Conservation (phyloP, 2,888 invertebrate genomes). For the Tubulanus polymorphus region DNA sequence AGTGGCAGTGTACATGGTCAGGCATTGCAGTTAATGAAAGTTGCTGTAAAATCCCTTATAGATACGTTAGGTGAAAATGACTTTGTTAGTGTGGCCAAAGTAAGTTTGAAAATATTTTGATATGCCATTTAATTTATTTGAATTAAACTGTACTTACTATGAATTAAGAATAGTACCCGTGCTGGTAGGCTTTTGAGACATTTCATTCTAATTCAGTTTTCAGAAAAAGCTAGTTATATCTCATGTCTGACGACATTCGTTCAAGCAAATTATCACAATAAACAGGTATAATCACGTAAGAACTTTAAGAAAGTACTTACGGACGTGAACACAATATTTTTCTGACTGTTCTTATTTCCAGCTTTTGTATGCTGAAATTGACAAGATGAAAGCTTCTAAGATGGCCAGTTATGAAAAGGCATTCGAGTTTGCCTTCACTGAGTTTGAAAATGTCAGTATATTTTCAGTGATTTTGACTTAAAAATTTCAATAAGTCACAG, state of each 20-base stretch:
- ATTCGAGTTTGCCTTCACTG: constrained; percentile 55
- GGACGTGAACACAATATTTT: too few relatives aligned
- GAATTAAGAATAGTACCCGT: background rate
- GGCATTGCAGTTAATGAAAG: constrained; percentile 56
- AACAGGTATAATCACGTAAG: too few relatives aligned
- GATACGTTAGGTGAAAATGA: constrained; percentile 58
- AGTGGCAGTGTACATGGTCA: constrained; percentile 58
- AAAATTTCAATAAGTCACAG: background rate
- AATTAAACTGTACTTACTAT: background rate
- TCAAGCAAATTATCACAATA: constrained; percentile 56
- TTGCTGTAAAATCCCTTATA: constrained; percentile 55
- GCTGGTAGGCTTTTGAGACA: background rate
- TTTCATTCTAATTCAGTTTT: constrained; percentile 41
- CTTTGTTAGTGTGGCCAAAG: constrained; percentile 56
- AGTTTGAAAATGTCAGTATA: constrained; percentile 50
- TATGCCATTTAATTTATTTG: background rate
- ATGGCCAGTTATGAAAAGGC: constrained; percentile 54
- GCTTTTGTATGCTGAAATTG: constrained; percentile 50
- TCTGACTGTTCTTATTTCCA: constrained; percentile 20
- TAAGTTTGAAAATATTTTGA: constrained; percentile 31
- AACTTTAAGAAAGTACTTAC: too few relatives aligned
- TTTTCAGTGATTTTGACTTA: background rate
- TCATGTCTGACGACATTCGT: constrained; percentile 54
- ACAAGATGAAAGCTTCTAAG: constrained; percentile 46
- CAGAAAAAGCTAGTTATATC: constrained; percentile 41